Conservation (phyloP, 1,140 invertebrate species). For the Panagrolaimus sp. region DNA sequence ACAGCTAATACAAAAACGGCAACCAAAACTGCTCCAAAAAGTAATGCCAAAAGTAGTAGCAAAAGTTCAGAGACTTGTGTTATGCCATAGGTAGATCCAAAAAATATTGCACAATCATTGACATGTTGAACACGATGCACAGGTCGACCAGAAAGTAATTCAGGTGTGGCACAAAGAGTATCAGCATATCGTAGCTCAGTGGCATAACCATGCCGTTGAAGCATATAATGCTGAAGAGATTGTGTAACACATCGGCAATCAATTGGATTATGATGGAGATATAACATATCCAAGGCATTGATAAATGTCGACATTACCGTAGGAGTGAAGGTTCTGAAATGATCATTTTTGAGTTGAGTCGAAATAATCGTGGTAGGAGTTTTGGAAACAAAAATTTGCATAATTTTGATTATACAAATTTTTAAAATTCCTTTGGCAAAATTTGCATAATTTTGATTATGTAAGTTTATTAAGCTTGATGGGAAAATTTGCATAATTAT, state of each 20-base stretch:
- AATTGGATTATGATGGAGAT: conserved; percentile 48
- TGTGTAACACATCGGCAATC: conserved; percentile 53
- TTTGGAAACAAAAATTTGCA: conserved; percentile 2
- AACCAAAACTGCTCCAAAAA: conserved; percentile 42
- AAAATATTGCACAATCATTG: conserved; percentile 57
- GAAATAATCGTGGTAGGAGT: conserved; percentile 34
- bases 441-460: background rate
- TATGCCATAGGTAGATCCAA: conserved; percentile 54
- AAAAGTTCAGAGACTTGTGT: conserved; percentile 49
- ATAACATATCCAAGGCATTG: conserved; percentile 23
- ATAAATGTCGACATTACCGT: conserved; percentile 22
- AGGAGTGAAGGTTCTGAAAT: conserved; percentile 22
- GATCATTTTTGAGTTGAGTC: conserved; percentile 4
- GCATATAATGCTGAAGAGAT: conserved; percentile 47
- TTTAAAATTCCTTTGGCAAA: no score
- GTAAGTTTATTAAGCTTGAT: no score
- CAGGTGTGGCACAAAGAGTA: conserved; percentile 41
- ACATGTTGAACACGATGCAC: conserved; percentile 46
- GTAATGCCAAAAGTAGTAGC: conserved; percentile 41
- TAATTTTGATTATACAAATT: background rate
- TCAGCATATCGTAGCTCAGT: conserved; percentile 41
- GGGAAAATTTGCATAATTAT: no score
- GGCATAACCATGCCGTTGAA: conserved; percentile 29
- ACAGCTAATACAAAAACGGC: conserved; percentile 38
- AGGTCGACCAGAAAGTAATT: conserved; percentile 39